Conservation (phyloP, 2,797 vertebrate species). For the Microctenopoma stevenorrisi region DNA sequence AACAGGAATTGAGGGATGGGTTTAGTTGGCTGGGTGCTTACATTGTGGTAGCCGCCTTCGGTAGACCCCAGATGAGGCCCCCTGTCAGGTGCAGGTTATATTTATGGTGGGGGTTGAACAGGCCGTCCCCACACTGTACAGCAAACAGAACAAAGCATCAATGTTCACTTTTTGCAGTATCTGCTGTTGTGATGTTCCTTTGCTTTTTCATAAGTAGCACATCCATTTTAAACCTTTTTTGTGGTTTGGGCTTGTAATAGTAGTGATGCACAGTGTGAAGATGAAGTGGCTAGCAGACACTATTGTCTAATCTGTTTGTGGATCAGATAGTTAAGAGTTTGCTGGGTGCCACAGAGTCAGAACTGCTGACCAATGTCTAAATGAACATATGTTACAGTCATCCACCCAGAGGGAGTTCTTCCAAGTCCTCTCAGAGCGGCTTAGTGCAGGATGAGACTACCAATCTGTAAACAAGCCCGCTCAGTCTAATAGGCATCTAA, state of each 20-base stretch:
- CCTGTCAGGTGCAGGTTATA: slow-evolving; percentile 62
- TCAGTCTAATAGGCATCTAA: slow-evolving; percentile 70
- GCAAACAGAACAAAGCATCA: slow-evolving; percentile 51
- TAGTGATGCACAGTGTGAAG: slow-evolving; percentile 52
- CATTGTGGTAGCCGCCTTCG: slow-evolving; percentile 34
- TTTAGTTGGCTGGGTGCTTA: slow-evolving; percentile 52
- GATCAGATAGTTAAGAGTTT: slow-evolving; percentile 66
- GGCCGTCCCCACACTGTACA: slow-evolving; percentile 54
- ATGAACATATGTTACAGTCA: slow-evolving; percentile 77
- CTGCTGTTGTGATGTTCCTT: slow-evolving; percentile 55
- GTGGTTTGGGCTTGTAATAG: slow-evolving; percentile 52
- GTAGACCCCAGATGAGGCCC: slow-evolving; percentile 69
- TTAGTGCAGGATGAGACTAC: slow-evolving; percentile 76
- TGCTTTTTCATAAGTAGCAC: slow-evolving; percentile 25
- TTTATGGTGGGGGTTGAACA: slow-evolving; percentile 72
- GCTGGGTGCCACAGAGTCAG: slow-evolving; percentile 66
- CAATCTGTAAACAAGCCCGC: slow-evolving; percentile 76
- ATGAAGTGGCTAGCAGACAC: slow-evolving; percentile 71
- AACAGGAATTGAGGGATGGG: slow-evolving; percentile 46
- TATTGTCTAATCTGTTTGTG: slow-evolving; percentile 77
- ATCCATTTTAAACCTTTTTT: slow-evolving; percentile 52
- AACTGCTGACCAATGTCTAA: slow-evolving; percentile 79
- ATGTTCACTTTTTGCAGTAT: slow-evolving; percentile 42
- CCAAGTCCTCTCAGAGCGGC: slow-evolving; percentile 73
- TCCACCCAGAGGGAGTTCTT: slow-evolving; percentile 67